Percentiles rank a stretch among this genome's conserved stretches.
These are phyloP conservation scores for Pelobates fuscus DNA, from an alignment of 2,113 vertebrate genomes.

Conservation along the genomic window DNA sequence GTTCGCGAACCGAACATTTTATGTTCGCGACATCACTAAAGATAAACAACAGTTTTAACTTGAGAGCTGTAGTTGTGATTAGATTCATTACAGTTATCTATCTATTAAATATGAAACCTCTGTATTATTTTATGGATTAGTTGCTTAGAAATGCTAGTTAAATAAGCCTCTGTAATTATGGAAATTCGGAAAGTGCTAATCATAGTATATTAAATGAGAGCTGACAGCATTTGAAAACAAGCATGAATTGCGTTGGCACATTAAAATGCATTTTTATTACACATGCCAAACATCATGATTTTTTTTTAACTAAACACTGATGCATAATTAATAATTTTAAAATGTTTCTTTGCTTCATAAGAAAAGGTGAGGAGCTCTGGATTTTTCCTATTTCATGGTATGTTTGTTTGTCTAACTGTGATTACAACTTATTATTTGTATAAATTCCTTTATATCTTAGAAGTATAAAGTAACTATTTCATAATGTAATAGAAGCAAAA, in stretches of 20 bases:
- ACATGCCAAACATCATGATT: constrained; percentile 10
- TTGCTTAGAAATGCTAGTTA: constrained; percentile 32
- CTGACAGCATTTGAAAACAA: constrained; percentile 31
- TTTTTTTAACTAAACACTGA: constrained; percentile 1
- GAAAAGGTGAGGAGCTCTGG: background rate
- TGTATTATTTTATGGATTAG: constrained; percentile 33
- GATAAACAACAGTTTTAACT: constrained; percentile 6
- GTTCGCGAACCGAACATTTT: no score
- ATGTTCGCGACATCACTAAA: no score
- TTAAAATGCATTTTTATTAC: constrained; percentile 26
- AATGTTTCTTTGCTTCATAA: background rate
- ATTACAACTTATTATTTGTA: no score
- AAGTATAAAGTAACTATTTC: no score
- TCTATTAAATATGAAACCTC: constrained; percentile 37
- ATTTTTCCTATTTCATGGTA: no score
- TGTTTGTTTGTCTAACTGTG: no score
- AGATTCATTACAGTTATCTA: constrained; percentile 25
- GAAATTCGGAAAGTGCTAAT: constrained; percentile 36
- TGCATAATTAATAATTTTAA: constrained; percentile 7
- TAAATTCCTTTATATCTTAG: no score
- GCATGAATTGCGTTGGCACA: constrained; percentile 25
- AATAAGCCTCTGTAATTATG: constrained; percentile 32
- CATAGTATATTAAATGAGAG: constrained; percentile 31
- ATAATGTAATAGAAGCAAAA: no score
- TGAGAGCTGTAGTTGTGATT: constrained; percentile 20